Conservation (phyloP, 2,888 invertebrate genomes). For the Eustalomyia histrio region DNA sequence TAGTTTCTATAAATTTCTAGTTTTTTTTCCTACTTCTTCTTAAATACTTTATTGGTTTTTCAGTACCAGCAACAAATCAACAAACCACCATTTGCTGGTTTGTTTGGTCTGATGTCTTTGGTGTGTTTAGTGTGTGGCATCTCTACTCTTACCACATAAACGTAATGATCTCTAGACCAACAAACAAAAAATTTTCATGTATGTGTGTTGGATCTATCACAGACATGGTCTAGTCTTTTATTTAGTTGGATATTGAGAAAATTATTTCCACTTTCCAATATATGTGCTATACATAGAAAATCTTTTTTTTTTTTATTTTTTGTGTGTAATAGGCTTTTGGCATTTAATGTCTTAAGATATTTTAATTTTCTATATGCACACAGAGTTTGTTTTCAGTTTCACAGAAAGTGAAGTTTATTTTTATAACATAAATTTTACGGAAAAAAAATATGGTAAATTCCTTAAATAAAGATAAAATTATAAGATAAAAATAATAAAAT, state of each 20-base stretch:
- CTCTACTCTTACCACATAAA: constrained; percentile 32
- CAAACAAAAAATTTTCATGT: constrained; percentile 18
- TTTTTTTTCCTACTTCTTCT: constrained; percentile 38
- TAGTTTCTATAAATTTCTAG: constrained; percentile 55
- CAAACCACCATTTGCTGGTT: constrained; percentile 12
- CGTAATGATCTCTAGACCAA: constrained; percentile 44
- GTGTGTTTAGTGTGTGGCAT: constrained; percentile 40
- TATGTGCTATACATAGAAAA: constrained; percentile 53
- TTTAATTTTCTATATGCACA: constrained; percentile 1
- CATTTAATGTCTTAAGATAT: constrained; percentile 35
- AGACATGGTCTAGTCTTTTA: constrained; percentile 38
- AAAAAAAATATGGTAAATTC: neutral
- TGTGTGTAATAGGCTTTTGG: constrained; percentile 54
- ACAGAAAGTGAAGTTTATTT: constrained; percentile 60
- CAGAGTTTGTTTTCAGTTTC: constrained; percentile 49
- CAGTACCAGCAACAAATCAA: constrained; percentile 5
- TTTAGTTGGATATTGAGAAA: constrained; percentile 47
- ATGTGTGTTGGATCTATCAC: constrained; percentile 31
- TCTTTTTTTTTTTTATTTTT: constrained; percentile 34
- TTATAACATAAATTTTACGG: constrained; percentile 44
- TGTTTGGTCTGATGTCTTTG: neutral
- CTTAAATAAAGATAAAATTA: constrained; percentile 22
- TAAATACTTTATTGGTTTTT: constrained; percentile 46
- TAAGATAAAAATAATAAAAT: constrained; percentile 15
- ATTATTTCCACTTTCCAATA: constrained; percentile 66